These are phyloP conservation scores for Selenia dentaria DNA, from an alignment of 2,888 invertebrate species.

Conservation along the genomic window DNA sequence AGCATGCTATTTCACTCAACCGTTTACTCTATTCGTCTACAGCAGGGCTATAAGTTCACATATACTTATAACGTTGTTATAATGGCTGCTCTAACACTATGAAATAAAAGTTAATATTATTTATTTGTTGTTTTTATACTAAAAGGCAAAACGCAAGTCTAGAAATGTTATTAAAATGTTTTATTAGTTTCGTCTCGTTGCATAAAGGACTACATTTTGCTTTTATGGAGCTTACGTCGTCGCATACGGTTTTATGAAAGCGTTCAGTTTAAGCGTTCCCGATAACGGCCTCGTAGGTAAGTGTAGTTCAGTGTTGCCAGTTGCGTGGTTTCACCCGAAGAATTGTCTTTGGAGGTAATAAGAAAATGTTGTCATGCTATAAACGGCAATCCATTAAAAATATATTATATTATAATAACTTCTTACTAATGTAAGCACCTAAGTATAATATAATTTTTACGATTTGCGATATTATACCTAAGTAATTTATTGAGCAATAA, in stretches of 20 bases:
- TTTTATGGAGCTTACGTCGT: conserved; percentile 37
- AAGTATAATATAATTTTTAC: too few relatives aligned
- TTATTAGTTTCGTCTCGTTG: conserved; percentile 25
- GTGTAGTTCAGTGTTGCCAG: conserved; percentile 41
- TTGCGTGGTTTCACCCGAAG: conserved; percentile 3
- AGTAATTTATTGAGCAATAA: too few relatives aligned
- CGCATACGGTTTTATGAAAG: conserved; percentile 48
- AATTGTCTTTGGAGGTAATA: neutral
- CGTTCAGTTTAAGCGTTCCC: conserved; percentile 48
- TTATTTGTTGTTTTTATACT: neutral
- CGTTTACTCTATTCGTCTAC: too few relatives aligned
- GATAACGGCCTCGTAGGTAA: conserved; percentile 48
- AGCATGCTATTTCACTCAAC: too few relatives aligned
- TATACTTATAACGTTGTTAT: too few relatives aligned
- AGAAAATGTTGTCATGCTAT: neutral
- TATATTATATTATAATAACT: too few relatives aligned
- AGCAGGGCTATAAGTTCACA: too few relatives aligned
- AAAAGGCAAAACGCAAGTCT: conserved; percentile 4
- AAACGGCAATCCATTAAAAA: too few relatives aligned
- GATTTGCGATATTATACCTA: too few relatives aligned
- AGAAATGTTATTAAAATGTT: conserved; percentile 19
- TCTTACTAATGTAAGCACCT: too few relatives aligned
- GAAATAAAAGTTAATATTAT: neutral
- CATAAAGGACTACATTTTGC: conserved; percentile 31
- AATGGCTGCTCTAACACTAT: too few relatives aligned